A percentile compares a stretch with the other conserved stretches of the same genome.
These are phyloP conservation scores for Dryoscopus gambensis DNA, from an alignment of 2,113 vertebrate species.

Conservation along the genomic window DNA sequence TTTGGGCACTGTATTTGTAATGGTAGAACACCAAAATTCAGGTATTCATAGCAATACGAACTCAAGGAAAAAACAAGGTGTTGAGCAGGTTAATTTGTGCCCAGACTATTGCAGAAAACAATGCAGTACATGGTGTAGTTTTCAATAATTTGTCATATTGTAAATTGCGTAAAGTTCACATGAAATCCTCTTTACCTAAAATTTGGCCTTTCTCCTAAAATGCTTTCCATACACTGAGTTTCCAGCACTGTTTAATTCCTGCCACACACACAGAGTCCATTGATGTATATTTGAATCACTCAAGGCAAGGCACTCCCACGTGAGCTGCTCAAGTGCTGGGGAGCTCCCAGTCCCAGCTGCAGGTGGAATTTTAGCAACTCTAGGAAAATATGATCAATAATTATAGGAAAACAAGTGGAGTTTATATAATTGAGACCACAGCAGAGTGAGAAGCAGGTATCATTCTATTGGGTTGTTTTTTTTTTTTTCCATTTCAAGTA, in stretches of 20 bases:
- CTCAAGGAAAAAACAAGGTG: neutral
- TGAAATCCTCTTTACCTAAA: neutral
- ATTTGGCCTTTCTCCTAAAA: neutral
- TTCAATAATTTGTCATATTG: neutral
- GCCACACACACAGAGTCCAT: too few relatives aligned
- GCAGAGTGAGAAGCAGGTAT: neutral
- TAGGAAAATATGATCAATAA: neutral
- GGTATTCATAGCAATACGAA: accelerated
- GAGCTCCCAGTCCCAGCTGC: too few relatives aligned
- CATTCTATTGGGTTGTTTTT: accelerated
- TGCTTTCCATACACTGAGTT: neutral
- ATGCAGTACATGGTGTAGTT: accelerated
- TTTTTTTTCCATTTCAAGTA: neutral
- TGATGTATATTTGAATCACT: neutral
- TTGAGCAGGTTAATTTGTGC: neutral
- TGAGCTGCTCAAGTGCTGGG: too few relatives aligned
- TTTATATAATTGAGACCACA: neutral
- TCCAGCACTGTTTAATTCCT: neutral
- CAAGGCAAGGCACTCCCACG: too few relatives aligned
- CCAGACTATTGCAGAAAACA: neutral
- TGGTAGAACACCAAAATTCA: neutral
- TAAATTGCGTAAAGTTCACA: neutral
- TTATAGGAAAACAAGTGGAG: neutral
- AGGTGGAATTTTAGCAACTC: neutral
- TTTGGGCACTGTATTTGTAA: neutral